Conservation (phyloP, 2,888 invertebrate species). For the Drosophila setosimentum region DNA sequence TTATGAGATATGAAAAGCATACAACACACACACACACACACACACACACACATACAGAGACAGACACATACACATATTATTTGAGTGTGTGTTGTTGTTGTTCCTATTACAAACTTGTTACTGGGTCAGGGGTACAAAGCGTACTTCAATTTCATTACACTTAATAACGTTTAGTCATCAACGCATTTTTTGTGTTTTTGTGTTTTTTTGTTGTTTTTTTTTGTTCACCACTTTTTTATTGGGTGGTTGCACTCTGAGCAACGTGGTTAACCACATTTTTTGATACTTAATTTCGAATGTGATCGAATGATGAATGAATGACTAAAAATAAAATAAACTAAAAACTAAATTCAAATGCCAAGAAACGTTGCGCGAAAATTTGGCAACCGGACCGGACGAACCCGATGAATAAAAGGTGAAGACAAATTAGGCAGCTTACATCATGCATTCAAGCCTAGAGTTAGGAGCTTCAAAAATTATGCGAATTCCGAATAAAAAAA, state of each 20-base stretch:
- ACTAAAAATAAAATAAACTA: constrained; percentile 9
- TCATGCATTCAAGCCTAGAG: constrained; percentile 53
- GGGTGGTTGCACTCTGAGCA: constrained; percentile 30
- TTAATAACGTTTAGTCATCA: constrained; percentile 77
- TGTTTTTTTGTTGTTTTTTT: background rate
- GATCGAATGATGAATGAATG: constrained; percentile 43
- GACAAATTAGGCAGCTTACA: constrained; percentile 76
- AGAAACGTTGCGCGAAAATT: constrained; percentile 46
- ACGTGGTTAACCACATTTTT: constrained; percentile 25
- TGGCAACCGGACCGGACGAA: constrained; percentile 53
- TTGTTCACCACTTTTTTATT: constrained; percentile 10
- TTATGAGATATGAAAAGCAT: constrained; percentile 60
- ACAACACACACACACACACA: constrained; percentile 16
- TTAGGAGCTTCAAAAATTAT: constrained; percentile 24
- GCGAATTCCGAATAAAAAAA: constrained; percentile 6
- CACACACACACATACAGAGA: constrained; percentile 15
- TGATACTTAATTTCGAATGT: background rate
- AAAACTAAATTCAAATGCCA: constrained; percentile 30
- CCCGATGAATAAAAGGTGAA: constrained; percentile 66
- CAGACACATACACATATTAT: constrained; percentile 6
- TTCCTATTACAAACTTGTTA: constrained; percentile 54
- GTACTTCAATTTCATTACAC: constrained; percentile 73
- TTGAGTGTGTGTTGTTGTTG: constrained; percentile 22
- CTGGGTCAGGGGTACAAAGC: constrained; percentile 73
- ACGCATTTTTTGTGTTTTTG: constrained; percentile 41